Percentiles rank a stretch among this genome's conserved stretches.
phyloP scores from a whole-genome alignment of 1,140 invertebrate species.

The Drosophila kepulauana region DNA sequence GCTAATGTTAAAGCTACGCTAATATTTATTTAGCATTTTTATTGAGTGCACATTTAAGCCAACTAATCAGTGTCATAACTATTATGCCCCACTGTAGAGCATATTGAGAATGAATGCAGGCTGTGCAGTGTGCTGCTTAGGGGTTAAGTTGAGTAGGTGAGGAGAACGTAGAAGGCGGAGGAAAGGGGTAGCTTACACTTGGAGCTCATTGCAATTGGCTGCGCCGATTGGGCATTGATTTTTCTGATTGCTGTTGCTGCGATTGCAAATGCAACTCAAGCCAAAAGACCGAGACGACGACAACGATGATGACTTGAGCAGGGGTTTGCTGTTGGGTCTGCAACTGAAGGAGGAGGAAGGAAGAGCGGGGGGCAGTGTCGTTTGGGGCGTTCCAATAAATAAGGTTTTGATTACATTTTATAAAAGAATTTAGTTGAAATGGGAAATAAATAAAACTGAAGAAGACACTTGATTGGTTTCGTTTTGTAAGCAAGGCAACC shows the following conservation, averaged over 20 bases:
- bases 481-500: constrained; percentile 70
- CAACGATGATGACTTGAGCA: constrained; percentile 65
- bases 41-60: no score
- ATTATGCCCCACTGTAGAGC: neutral
- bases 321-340: neutral
- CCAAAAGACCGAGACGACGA: constrained; percentile 40
- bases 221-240: constrained; percentile 70
- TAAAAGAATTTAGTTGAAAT: constrained; percentile 80
- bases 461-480: constrained; percentile 85
- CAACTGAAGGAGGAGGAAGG: neutral
- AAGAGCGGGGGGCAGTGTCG: constrained; percentile 4
- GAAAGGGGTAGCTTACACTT: constrained; percentile 55
- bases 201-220: constrained; percentile 74
- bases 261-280: constrained; percentile 77
- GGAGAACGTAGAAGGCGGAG: neutral
- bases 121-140: constrained; percentile 36
- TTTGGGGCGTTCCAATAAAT: constrained; percentile 65
- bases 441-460: constrained; percentile 80
- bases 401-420: constrained; percentile 85
- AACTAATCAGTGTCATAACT: neutral
- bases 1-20: no score
- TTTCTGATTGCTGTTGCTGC: constrained; percentile 48
- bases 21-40: no score
- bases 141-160: constrained; percentile 6
- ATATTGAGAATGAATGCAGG: constrained; percentile 34